Evolutionary conservation across 2,888 invertebrate species (phyloP), one percentile per base, ranked within the genome.

Genomic region (Tolmerus cingulatus): DNA sequence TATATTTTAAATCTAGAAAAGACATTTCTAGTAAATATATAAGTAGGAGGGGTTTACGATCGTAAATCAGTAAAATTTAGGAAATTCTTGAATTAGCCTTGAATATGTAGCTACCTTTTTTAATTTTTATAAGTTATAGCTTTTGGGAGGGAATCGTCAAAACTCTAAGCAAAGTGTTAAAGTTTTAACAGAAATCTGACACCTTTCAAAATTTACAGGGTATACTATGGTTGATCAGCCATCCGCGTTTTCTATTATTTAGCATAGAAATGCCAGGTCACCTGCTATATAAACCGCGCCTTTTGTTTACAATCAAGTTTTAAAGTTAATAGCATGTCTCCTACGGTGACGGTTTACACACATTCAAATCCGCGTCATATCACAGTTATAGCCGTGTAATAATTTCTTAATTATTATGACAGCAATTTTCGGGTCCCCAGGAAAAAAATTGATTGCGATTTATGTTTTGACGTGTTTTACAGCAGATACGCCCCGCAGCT

Each of bases 371-470:
- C 2, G 43, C 40, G 12, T 12, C 40, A 12, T n/a, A 14, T 12
- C 76, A 76, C 76, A 40, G 40, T 37, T 76, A 76, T 46, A 37
- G 78, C n/a, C 27, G 46, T 27, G 43, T 27, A 78, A 78, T 78
- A 78, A 78, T 43, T 78, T 78, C 78, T 78, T 78, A 78, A 78
- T 78, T 78, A 78, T 78, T 78, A 78, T 78, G 78, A 78, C 78
- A 78, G 78, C 78, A 78, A 78, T 78, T 78, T 78, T 78, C 78
- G 43, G 7, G 14, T 19, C 37, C 14, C 3, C 37, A 40, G 27
- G 23, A 78, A 78, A 78, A 78, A 78, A 78, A 78, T 78, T 78
- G 78, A 78, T 78, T 78, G 78, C 78, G 78, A 78, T 78, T 78
- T 78, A 78, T 78, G 78, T 78, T 78, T 78, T 78, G 78, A 78